phyloP scores from a whole-genome alignment of 2,888 invertebrate genomes.

The Xestia sexstrigata region DNA sequence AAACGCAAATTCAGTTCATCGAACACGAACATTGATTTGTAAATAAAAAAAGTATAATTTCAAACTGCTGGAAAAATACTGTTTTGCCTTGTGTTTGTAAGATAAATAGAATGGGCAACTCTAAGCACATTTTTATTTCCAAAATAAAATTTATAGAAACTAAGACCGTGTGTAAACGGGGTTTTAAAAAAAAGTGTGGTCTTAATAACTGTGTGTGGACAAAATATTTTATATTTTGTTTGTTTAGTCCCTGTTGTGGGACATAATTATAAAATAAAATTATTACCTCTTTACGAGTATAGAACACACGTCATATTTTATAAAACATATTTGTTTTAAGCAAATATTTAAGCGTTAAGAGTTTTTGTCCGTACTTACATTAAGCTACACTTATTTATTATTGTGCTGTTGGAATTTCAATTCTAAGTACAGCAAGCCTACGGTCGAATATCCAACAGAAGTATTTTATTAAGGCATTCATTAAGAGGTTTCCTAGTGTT shows the following conservation, averaged over 20 bases:
- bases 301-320: constrained; percentile 12
- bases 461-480: neutral
- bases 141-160: neutral
- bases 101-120: too few species aligned
- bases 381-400: neutral
- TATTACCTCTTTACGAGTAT: constrained; percentile 2
- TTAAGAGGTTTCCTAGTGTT: neutral
- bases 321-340: constrained; percentile 24
- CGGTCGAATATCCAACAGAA: neutral
- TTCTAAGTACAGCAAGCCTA: neutral
- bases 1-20: too few species aligned
- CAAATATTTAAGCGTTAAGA: neutral
- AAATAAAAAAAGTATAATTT: too few species aligned
- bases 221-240: constrained; percentile 4
- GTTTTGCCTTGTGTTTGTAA: too few species aligned
- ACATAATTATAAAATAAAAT: constrained; percentile 15
- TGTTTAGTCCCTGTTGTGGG: neutral
- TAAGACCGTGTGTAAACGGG: neutral
- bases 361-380: neutral
- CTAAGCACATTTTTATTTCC: neutral
- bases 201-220: neutral
- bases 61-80: too few species aligned
- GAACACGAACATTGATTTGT: too few species aligned
- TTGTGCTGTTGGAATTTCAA: neutral
- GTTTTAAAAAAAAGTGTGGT: neutral